Conservation (phyloP, 1,140 invertebrate species). For the Drosophila eugracilis region DNA sequence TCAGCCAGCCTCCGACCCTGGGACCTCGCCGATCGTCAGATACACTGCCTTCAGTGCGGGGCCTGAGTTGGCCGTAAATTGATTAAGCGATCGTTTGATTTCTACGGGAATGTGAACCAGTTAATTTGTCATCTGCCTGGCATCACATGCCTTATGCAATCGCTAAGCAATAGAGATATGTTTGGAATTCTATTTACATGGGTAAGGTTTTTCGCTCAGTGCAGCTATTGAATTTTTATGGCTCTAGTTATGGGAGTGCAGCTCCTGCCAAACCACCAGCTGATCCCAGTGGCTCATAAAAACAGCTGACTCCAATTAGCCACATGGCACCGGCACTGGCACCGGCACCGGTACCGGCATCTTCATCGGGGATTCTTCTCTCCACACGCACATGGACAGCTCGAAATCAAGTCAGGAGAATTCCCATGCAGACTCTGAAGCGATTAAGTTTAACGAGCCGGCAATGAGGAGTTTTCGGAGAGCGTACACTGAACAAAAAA, state of each 20-base stretch:
- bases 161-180: background rate
- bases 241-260: slow-evolving; percentile 3
- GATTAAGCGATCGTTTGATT: slow-evolving; percentile 68
- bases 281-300: slow-evolving; percentile 59
- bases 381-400: slow-evolving; percentile 4
- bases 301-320: slow-evolving; percentile 82
- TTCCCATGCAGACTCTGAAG: slow-evolving; percentile 23
- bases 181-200: background rate
- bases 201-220: slow-evolving; percentile 42
- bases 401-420: slow-evolving; percentile 28
- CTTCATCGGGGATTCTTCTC: background rate
- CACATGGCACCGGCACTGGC: slow-evolving; percentile 60
- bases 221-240: slow-evolving; percentile 40
- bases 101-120: slow-evolving; percentile 43
- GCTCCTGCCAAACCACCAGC: slow-evolving; percentile 69
- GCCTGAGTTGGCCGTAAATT: slow-evolving; percentile 49
- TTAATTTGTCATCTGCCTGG: slow-evolving; percentile 42
- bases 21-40: slow-evolving; percentile 20
- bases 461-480: slow-evolving; percentile 17
- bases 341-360: background rate
- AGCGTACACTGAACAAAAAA: slow-evolving; percentile 3
- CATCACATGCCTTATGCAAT: slow-evolving; percentile 16
- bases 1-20: slow-evolving; percentile 19
- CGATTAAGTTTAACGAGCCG: slow-evolving; percentile 64
- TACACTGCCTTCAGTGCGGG: slow-evolving; percentile 52